phyloP scores from a whole-genome alignment of 2,113 vertebrate genomes.

The Dipodomys stephensi region DNA sequence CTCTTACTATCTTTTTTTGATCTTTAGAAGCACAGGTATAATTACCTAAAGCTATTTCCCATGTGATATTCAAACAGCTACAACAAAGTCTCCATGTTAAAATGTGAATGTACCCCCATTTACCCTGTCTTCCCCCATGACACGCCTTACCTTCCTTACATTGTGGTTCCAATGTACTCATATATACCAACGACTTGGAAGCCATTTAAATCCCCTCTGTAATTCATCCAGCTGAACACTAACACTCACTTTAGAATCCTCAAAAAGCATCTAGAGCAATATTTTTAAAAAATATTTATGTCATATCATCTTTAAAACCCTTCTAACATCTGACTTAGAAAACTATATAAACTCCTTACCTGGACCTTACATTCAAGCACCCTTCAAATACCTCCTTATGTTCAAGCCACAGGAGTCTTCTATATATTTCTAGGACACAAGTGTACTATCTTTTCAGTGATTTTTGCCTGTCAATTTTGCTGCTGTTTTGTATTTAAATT shows the following conservation, averaged over 20 bases:
- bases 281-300: conserved; percentile 1
- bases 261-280: not conserved
- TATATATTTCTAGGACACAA: not conserved
- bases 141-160: not conserved
- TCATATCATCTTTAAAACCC: not conserved
- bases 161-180: not conserved
- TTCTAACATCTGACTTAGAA: not conserved
- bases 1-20: not conserved
- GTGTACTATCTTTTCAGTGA: not conserved
- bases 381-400: not conserved
- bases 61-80: not conserved
- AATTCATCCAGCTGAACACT: not conserved
- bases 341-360: not conserved
- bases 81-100: not conserved
- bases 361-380: accelerated
- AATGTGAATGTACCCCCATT: not conserved
- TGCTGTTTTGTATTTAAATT: not conserved
- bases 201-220: not conserved
- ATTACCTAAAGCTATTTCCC: not conserved
- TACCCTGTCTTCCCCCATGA: not conserved
- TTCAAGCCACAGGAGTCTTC: not conserved
- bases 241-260: not conserved
- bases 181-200: not conserved
- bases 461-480: not conserved
- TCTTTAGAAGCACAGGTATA: not conserved